These are phyloP conservation scores for Rhineura floridana DNA, from an alignment of 2,113 vertebrate species.

Conservation along the genomic window DNA sequence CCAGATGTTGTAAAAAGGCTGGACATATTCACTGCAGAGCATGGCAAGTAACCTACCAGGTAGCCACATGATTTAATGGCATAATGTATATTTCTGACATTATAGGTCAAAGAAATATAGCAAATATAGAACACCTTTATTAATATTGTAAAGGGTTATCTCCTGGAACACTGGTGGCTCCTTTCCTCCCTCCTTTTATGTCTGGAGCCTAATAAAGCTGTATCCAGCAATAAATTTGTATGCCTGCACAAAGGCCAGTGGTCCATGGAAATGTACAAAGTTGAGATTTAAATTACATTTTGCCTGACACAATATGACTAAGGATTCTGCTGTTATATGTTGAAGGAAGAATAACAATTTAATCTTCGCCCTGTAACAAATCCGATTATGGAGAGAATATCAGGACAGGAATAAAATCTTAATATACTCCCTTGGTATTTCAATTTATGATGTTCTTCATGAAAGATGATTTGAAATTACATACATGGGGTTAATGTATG, in stretches of 20 bases:
- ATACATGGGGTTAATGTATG: not conserved
- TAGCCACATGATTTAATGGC: constrained; percentile 59
- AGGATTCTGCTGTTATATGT: constrained; percentile 15
- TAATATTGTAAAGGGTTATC: constrained; percentile 71
- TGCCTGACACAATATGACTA: constrained; percentile 40
- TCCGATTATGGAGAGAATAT: not conserved
- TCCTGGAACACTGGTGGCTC: constrained; percentile 50
- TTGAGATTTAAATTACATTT: constrained; percentile 29
- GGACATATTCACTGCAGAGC: constrained; percentile 48
- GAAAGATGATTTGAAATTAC: not conserved
- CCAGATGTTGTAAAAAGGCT: constrained; percentile 78
- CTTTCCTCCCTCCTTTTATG: constrained; percentile 54
- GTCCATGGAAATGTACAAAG: constrained; percentile 34
- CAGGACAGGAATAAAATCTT: constrained; percentile 40
- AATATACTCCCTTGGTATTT: constrained; percentile 29
- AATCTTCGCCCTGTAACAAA: constrained; percentile 16
- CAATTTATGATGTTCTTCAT: constrained; percentile 41
- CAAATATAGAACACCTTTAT: constrained; percentile 64
- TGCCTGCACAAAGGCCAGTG: constrained; percentile 55
- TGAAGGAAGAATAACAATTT: constrained; percentile 28
- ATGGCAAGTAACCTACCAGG: constrained; percentile 46
- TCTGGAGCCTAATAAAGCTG: constrained; percentile 54
- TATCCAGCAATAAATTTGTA: constrained; percentile 61
- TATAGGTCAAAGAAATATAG: constrained; percentile 68
- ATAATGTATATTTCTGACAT: constrained; percentile 66